Percentiles rank a stretch among this genome's conserved stretches.
Evolutionary conservation across 64 coral and sea anemone genomes (phyloP).

Genomic region (Montipora capricornis): DNA sequence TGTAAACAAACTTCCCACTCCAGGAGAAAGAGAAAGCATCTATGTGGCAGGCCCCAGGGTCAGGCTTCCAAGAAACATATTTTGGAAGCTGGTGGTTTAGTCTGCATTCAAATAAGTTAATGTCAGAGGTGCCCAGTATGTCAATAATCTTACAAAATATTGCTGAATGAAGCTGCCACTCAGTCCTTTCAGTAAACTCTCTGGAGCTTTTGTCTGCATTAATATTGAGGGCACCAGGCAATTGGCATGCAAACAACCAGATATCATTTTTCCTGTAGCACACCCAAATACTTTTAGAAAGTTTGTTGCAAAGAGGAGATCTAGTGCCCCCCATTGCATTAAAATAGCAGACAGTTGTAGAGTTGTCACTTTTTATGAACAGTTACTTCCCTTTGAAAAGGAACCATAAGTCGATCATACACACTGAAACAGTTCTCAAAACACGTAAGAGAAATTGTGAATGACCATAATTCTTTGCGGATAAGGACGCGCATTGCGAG

Average conservation of each 20-base stretch:
- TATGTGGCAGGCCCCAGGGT: too few species aligned
- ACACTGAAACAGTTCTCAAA: too few species aligned
- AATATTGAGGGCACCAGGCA: conserved; percentile 51
- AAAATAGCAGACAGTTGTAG: conserved; percentile 62
- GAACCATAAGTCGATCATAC: neutral
- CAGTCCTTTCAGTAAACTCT: conserved; percentile 40
- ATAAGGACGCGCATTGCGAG: too few species aligned
- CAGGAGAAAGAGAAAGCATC: conserved; percentile 50
- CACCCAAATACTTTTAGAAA: conserved; percentile 35
- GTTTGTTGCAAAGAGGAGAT: conserved; percentile 29
- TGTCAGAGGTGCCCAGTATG: conserved; percentile 15
- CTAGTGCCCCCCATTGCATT: conserved; percentile 68
- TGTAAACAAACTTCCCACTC: conserved; percentile 39
- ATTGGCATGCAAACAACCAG: conserved; percentile 52
- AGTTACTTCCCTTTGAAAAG: conserved; percentile 53
- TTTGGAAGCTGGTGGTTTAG: conserved; percentile 14
- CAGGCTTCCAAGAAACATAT: neutral
- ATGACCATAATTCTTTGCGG: too few species aligned
- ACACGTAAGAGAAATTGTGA: too few species aligned
- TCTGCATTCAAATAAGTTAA: conserved; percentile 47
- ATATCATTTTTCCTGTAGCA: conserved; percentile 39
- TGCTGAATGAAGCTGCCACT: conserved; percentile 29
- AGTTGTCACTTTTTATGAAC: conserved; percentile 26
- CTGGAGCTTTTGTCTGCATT: conserved; percentile 36
- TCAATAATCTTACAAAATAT: neutral